Base-by-base conservation (phyloP, 2,888 invertebrate genomes). In the Nephrotoma appendiculata region DNA sequence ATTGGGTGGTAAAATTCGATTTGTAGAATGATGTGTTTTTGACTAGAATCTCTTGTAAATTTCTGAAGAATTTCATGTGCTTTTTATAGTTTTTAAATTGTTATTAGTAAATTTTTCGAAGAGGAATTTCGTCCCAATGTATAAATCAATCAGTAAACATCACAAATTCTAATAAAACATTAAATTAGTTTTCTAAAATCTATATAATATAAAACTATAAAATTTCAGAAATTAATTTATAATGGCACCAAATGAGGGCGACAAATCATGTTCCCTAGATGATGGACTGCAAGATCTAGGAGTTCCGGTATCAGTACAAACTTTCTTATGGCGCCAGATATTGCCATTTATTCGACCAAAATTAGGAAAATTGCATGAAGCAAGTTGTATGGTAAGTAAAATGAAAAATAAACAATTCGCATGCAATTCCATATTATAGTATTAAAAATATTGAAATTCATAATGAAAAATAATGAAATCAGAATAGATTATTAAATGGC, bases 321-420 rank as follows among this genome's bases (percentile, higher is more conserved):
- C 98, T 89, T 99, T 98, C 92, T 94, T 99, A 88, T 99, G 99
- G 99, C 94, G 97, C 89, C 98, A 99, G 93, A 97, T 98, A 88
- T 98, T 99, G 88, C 99, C 99, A 11, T 99, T 99, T 91, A 97
- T 99, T 87, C 94, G 98, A 89, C 98, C 98, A 11, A 97, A 98
- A 91, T 94, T 98, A 88, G 98, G 98, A 89, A 99, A 98, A 92
- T 94, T 98, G 48, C 99, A 99, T 91, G 99, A 99, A 92, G 97
- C 99, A 41, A 96, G 98, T 87, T 98, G 99, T 92, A 96, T 97
- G 96, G 99, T 99, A 93, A 95, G 96, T 91, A 44, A 12, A 6
- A 42, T 7, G 0, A 84, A 48, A 12, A 48, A 48, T 3, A 0
- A 57, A 84, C 5, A 15, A 42, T 57, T 5, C 11, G 71, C 71